Evolutionary conservation across 2,113 vertebrate species (phyloP).

Genomic region (Chaetura pelagica): DNA sequence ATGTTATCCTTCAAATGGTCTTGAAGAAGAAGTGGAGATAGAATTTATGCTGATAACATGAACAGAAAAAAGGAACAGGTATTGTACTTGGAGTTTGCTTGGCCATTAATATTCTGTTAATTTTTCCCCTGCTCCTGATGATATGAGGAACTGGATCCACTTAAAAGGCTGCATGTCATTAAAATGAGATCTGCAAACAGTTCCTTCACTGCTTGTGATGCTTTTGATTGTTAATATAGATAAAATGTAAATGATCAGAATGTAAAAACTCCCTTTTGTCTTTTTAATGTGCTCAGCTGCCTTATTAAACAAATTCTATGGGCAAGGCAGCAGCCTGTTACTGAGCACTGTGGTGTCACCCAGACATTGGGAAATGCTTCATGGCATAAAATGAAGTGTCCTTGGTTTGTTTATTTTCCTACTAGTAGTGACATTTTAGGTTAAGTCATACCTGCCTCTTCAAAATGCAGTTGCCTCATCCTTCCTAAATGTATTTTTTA

Average conservation of each 20-base stretch:
- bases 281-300: constrained; percentile 36
- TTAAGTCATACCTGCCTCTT: background rate
- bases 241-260: constrained; percentile 53
- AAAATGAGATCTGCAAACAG: constrained; percentile 23
- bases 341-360: background rate
- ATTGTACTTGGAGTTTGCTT: background rate
- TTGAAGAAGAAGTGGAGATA: background rate
- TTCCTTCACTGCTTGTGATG: constrained; percentile 5
- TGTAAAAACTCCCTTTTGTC: constrained; percentile 37
- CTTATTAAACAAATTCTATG: constrained; percentile 31
- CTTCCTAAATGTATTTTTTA: background rate
- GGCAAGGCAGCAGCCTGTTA: background rate
- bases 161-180: constrained; percentile 29
- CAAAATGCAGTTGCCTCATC: background rate
- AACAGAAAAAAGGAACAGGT: background rate
- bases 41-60: background rate
- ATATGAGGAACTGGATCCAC: background rate
- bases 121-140: background rate
- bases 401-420: constrained; percentile 37
- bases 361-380: background rate
- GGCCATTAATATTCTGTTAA: constrained; percentile 38
- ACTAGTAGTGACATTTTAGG: background rate
- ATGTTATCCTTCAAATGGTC: background rate
- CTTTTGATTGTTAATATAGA: constrained; percentile 53
- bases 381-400: background rate